Evolutionary conservation across 2,113 vertebrate species (phyloP).

Genomic region (Gallinago media): DNA sequence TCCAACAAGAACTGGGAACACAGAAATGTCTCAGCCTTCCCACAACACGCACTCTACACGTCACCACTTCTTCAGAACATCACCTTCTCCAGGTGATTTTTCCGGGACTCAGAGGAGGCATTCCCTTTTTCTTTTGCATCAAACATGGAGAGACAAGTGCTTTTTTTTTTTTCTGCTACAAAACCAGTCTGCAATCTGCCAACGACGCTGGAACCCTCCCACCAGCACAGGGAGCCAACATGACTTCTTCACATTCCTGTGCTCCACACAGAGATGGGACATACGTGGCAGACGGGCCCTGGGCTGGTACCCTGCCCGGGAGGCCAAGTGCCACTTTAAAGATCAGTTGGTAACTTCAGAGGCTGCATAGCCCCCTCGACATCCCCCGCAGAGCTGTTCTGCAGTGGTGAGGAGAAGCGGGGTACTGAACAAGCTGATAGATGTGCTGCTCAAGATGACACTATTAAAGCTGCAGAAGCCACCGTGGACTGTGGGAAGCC

Average conservation of each 20-base stretch:
- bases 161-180: conserved; percentile 3
- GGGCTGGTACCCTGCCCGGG: not conserved
- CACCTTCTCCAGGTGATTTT: not conserved
- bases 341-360: not conserved
- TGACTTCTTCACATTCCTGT: not conserved
- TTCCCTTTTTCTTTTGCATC: not conserved
- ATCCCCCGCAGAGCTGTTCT: not conserved
- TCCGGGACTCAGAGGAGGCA: not conserved
- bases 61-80: not conserved
- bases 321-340: not conserved
- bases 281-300: conserved; percentile 40
- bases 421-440: not conserved
- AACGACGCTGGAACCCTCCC: not conserved
- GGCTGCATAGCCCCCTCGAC: not conserved
- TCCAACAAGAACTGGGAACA: not conserved
- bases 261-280: not conserved
- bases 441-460: not conserved
- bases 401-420: not conserved
- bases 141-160: not conserved
- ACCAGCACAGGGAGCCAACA: not conserved
- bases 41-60: accelerated
- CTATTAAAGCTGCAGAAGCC: not conserved
- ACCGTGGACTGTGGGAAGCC: not conserved
- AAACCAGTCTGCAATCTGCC: not conserved
- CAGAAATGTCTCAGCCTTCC: not conserved